phyloP scores from a whole-genome alignment of 2,113 vertebrate genomes.

The Pycnonotus jocosus region DNA sequence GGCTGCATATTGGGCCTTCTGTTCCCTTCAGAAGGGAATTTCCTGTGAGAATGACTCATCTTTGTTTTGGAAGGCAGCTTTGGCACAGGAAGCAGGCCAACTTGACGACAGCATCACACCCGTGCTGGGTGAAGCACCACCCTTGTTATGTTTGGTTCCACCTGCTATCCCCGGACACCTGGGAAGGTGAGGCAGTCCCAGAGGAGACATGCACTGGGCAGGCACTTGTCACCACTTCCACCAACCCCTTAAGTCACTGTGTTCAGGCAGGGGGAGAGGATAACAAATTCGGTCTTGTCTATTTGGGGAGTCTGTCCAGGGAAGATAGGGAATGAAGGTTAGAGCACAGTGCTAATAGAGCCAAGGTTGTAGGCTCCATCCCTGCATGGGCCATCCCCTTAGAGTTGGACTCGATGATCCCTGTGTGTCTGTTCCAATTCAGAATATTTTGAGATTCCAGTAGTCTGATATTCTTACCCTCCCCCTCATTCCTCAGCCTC shows the following conservation, averaged over 20 bases:
- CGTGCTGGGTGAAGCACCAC: neutral
- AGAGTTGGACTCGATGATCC: neutral
- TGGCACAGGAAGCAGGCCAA: neutral
- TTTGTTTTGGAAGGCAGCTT: neutral
- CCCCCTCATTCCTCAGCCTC: neutral
- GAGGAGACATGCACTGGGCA: neutral
- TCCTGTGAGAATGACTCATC: neutral
- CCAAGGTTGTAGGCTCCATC: conserved; percentile 48
- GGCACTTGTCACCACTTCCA: neutral
- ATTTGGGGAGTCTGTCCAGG: neutral
- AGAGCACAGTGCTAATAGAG: conserved; percentile 50
- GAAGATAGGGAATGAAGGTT: neutral
- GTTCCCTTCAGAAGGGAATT: neutral
- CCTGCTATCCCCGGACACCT: fast-evolving
- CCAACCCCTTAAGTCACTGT: neutral
- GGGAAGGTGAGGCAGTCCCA: neutral
- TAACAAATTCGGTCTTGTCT: neutral
- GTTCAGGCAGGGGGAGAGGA: neutral
- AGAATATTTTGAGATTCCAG: neutral
- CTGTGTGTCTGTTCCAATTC: neutral
- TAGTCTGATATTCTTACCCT: neutral
- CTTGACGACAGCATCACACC: fast-evolving
- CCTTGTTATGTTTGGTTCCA: neutral
- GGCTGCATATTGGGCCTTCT: neutral
- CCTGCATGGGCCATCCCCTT: neutral